Percentiles rank a stretch among this genome's conserved stretches.
These are phyloP conservation scores for Siphonodentalium dalli DNA, from an alignment of 2,888 invertebrate species.

Conservation along the genomic window DNA sequence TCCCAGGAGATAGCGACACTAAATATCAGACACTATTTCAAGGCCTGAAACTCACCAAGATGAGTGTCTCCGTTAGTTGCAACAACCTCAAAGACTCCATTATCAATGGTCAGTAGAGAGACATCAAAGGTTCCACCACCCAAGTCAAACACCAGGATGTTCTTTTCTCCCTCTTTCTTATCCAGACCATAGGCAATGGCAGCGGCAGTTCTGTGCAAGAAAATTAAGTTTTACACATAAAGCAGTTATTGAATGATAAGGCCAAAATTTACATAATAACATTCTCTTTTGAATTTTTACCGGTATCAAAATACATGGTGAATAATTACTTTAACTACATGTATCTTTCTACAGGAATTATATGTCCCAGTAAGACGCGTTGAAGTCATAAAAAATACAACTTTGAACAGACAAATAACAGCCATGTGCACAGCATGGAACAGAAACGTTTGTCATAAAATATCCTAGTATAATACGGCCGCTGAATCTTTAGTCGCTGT, in stretches of 20 bases:
- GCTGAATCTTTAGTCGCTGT: no score
- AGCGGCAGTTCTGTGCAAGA: slow-evolving; percentile 76
- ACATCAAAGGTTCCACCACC: slow-evolving; percentile 99
- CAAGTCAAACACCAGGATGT: slow-evolving; percentile 97
- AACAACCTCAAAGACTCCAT: slow-evolving; percentile 91
- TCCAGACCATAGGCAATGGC: slow-evolving; percentile 97
- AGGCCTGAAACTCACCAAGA: slow-evolving; percentile 74
- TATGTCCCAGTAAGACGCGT: no score
- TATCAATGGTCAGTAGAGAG: slow-evolving; percentile 95
- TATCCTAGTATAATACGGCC: no score
- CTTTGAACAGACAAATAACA: no score
- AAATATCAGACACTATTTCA: no score
- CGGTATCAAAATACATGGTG: no score
- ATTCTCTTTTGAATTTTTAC: no score
- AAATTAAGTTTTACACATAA: background rate
- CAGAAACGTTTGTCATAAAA: no score
- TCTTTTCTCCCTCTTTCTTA: slow-evolving; percentile 97
- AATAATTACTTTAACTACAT: background rate
- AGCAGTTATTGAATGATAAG: background rate
- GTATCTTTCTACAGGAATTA: no score
- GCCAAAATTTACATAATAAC: no score
- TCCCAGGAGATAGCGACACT: background rate
- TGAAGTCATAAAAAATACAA: no score
- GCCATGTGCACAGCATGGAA: no score
- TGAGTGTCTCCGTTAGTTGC: slow-evolving; percentile 96